Percentiles rank a stretch among this genome's conserved stretches.
Conservation (phyloP, 2,888 invertebrate genomes). For the Noctua pronuba region DNA sequence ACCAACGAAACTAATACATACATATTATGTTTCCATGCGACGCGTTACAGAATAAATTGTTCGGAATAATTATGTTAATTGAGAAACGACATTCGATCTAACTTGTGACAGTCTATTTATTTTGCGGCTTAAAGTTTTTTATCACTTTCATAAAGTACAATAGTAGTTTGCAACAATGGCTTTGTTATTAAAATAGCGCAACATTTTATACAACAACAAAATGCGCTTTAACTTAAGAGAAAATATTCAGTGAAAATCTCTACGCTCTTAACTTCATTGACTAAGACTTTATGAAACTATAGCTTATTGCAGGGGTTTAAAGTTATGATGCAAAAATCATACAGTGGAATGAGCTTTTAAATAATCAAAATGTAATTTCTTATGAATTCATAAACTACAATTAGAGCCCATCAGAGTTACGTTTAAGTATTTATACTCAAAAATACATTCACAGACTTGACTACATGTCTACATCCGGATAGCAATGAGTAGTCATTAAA, state of each 20-base stretch:
- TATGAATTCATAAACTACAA: neutral
- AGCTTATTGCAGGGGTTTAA: neutral
- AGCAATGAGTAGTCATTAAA: constrained; percentile 61
- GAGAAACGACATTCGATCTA: constrained; percentile 50
- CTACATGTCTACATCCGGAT: constrained; percentile 57
- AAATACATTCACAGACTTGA: constrained; percentile 20
- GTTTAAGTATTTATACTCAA: constrained; percentile 11
- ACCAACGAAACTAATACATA: constrained; percentile 64
- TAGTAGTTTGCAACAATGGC: constrained; percentile 12
- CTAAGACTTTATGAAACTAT: neutral
- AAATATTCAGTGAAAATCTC: constrained; percentile 6
- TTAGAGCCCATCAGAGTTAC: neutral
- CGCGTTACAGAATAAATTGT: constrained; percentile 62
- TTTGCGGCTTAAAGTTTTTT: constrained; percentile 43
- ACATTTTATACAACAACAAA: constrained; percentile 17
- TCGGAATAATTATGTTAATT: constrained; percentile 64
- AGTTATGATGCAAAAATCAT: neutral
- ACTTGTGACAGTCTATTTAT: constrained; percentile 57
- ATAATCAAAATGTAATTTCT: neutral
- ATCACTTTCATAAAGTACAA: constrained; percentile 19
- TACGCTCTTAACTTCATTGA: neutral
- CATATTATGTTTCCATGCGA: constrained; percentile 62
- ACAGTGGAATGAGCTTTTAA: neutral
- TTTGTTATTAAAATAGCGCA: constrained; percentile 18
- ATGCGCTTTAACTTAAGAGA: constrained; percentile 1